Percentiles rank a stretch among this genome's conserved stretches.
phyloP scores from a whole-genome alignment of 2,888 invertebrate genomes.

The Sesia bembeciformis region DNA sequence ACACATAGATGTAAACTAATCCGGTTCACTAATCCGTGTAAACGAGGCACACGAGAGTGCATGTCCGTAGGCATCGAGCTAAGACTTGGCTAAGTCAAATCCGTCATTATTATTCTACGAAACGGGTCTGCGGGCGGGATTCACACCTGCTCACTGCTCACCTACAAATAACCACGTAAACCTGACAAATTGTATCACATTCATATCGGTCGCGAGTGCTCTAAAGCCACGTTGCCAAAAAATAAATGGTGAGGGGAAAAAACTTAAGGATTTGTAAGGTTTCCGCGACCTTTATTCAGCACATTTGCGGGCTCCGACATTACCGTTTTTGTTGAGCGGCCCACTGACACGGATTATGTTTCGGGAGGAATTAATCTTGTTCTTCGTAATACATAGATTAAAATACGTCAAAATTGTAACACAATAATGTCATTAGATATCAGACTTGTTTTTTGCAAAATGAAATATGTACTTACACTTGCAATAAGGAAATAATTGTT shows the following conservation, averaged over 20 bases:
- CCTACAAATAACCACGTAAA: conserved; percentile 65
- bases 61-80: conserved; percentile 8
- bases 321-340: conserved; percentile 25
- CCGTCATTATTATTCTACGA: conserved; percentile 61
- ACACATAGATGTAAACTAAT: not conserved
- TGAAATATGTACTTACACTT: no score
- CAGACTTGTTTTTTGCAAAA: no score
- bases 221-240: conserved; percentile 34
- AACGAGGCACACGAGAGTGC: conserved; percentile 23
- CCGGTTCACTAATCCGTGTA: conserved; percentile 23
- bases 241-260: conserved; percentile 25
- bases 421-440: no score
- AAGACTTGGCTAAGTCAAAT: conserved; percentile 60
- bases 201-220: conserved; percentile 52
- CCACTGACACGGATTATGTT: conserved; percentile 24
- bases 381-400: not conserved
- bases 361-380: conserved; percentile 8
- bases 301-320: conserved; percentile 26
- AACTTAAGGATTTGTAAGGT: conserved; percentile 34
- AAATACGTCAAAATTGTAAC: no score
- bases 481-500: no score
- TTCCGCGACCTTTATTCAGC: conserved; percentile 25
- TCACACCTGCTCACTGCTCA: conserved; percentile 49
- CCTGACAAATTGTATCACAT: conserved; percentile 68
- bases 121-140: conserved; percentile 31